Evolutionary conservation across 2,888 invertebrate species (phyloP), one percentile per base, ranked within the genome.

Genomic region (Synanthedon vespiformis): DNA sequence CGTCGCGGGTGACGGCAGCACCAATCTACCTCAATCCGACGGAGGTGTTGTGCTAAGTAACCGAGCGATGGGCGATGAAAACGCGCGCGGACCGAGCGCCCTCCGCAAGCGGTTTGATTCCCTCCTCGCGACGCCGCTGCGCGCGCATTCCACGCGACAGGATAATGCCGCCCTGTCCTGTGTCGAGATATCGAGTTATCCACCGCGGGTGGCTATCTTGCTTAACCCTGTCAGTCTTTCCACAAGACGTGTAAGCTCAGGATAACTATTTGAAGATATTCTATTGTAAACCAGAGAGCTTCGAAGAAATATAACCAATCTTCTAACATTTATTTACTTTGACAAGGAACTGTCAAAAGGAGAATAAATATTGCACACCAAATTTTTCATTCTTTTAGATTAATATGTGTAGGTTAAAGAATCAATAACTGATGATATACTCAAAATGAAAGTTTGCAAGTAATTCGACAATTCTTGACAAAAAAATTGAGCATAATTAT

Each of bases 141-240:
- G 86, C 87, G 87, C 87, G 86, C 87, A 84, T 61, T 64, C 63
- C 61, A 56, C 65, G 67, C 70, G 63, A 66, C 65, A 61, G 73
- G 77, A 78, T 84, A 86, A 85, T 80, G 86, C 83, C 74, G 85
- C 78, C 84, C 86, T 80, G 12, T 77, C 78, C 75, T 64, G 67
- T 74, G 78, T 79, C 80, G 80, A 84, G 72, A 76, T 86, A 85
- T 86, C 85, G 85, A 86, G 82, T 83, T 78, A 80, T 83, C 80
- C 68, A 54, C 63, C 70, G 66, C 67, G 64, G 68, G 67, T 72
- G 68, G 70, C 70, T 76, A 74, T 77, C 68, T 65, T 68, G 68
- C 72, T 77, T 74, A 74, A 74, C 75, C 72, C 72, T 74, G 72
- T 72, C 75, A 73, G 67, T 72, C 72, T 64, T 58, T 63, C 62